Base-by-base conservation (phyloP, 2,113 vertebrate species). In the Peromyscus leucopus region DNA sequence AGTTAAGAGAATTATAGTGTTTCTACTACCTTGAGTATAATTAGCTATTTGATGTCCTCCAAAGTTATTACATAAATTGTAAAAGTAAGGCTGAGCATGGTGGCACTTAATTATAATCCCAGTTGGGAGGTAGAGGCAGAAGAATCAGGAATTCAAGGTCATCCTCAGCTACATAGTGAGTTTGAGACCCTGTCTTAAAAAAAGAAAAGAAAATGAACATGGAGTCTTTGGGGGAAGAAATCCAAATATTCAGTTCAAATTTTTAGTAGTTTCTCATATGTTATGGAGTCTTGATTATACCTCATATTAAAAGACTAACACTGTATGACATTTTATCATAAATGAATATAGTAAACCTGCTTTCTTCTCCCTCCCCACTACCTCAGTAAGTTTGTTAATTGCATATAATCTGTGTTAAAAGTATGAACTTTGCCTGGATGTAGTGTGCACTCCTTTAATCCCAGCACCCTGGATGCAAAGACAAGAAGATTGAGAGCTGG, bases 231-330 rank as follows among this genome's bases (percentile, higher is more conserved):
- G 51, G 67, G 33, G 75, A 94, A 80, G 71, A 92, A 26, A 90
- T 12, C 57, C 8, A 33, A 69, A 33, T 93, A 94, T 87, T 42
- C 72, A 92, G 39, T 92, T 93, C 74, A 89, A 86, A 7, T 95
- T 80, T 76, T 93, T 92, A 96, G 61, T 94, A 69, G 69, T 8
- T 59, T 93, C 11, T 92, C 74, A 39, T 89, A 63, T 90, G 10
- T 87, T 92, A 46, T 36, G 78, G 93, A 94, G 46, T 90, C 72
- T 92, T 94, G 2, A 22, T 94, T 95, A 83, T 96, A 69, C 46
- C 12, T 93, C 61, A 78, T 67, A 84, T 90, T 88, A 72, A 90
- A 93, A 61, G 71, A 63, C 72, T 92, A 94, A 86, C 39, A 51
- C 55, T 72, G 13, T 90, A 21, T 93, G 24, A 36, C 9, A 91